A percentile compares a stretch with the other conserved stretches of the same genome.
Conservation (phyloP, 1,140 invertebrate species). For the Camponotus pennsylvanicus region DNA sequence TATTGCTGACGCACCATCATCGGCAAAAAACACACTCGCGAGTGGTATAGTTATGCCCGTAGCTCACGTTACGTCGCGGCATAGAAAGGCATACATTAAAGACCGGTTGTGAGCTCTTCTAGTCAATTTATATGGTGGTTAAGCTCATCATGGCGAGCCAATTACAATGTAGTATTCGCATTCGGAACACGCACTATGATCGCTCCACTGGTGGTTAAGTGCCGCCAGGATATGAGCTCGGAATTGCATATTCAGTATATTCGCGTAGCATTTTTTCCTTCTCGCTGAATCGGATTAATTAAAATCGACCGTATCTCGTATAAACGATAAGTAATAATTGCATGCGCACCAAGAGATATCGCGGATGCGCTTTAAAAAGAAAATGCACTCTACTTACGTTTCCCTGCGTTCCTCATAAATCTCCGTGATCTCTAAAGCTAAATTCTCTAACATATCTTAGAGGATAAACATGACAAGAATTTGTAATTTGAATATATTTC, state of each 20-base stretch:
- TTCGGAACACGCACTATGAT: conserved; percentile 42
- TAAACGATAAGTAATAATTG: conserved; percentile 17
- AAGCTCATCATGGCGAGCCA: conserved; percentile 54
- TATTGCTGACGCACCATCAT: conserved; percentile 47
- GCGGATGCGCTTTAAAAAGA: not conserved
- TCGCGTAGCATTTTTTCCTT: not conserved
- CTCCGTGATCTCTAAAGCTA: too few species aligned
- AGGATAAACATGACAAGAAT: too few species aligned
- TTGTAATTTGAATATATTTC: too few species aligned
- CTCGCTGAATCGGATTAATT: conserved; percentile 31
- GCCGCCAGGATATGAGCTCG: conserved; percentile 16
- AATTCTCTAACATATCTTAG: too few species aligned
- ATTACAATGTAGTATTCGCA: conserved; percentile 62
- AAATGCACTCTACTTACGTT: not conserved
- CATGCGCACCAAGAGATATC: not conserved
- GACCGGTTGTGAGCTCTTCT: conserved; percentile 50
- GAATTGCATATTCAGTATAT: conserved; percentile 17
- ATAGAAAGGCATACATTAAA: conserved; percentile 56
- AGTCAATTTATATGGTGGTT: conserved; percentile 57
- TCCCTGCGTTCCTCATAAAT: too few species aligned
- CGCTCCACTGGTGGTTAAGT: conserved; percentile 1
- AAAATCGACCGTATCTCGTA: conserved; percentile 17
- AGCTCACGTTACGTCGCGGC: conserved; percentile 46
- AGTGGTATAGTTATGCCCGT: conserved; percentile 15
- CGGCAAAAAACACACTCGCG: conserved; percentile 41